Evolutionary conservation across 2,888 invertebrate genomes (phyloP), one percentile per base, ranked within the genome.

Genomic region (Brenthis hecate): DNA sequence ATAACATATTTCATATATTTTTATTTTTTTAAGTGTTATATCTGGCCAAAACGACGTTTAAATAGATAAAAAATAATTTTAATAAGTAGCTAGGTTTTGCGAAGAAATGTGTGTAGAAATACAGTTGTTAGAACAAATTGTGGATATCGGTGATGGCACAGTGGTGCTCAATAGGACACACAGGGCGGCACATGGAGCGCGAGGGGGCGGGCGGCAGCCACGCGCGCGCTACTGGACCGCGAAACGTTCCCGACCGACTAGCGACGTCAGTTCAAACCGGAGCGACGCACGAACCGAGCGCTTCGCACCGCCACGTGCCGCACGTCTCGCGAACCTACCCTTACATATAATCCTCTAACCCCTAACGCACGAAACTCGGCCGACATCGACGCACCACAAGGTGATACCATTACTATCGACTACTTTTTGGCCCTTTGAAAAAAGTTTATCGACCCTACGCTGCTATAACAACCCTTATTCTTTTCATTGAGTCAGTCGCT

Each of bases 361-460:
- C 55, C 56, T 36, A 23, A 66, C 58, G 54, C 28, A 58, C 58
- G 58, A 36, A 50, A 53, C 68, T 57, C 71, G 48, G 48, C 53
- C 54, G 57, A 63, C 68, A 55, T 80, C 84, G 68, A 67, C 66
- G 66, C 66, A 67, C 72, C 68, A 67, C 71, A 54, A 65, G 56
- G 64, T 50, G 61, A 70, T 65, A 63, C 71, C 71, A 64, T 67
- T 66, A 58, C 70, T 71, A 68, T 62, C 70, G 73, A 69, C 71
- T 70, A 65, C 74, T 76, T 77, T 76, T 75, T 75, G 77, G 75
- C 77, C 75, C 74, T 72, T 68, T 76, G 73, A 75, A 76, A 76
- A 82, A 90, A 91, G 87, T 90, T 89, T 90, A 88, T 91, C 91
- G 91, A 90, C 91, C 92, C 89, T 84, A 76, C 81, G 84, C 85